Evolutionary conservation across 2,113 vertebrate species (phyloP).

Genomic region (Ursus arctos): DNA sequence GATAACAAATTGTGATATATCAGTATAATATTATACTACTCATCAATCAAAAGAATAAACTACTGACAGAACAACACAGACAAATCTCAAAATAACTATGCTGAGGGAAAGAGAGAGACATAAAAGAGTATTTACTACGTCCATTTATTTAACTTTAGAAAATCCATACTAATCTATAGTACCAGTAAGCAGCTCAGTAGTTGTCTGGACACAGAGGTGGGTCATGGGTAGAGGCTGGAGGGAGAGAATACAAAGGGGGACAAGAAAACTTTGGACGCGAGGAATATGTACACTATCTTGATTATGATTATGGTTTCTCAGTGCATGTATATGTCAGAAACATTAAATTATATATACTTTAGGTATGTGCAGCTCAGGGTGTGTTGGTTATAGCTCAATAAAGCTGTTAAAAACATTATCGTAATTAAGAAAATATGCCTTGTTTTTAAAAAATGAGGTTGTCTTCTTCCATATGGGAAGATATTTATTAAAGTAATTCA

Average conservation of each 20-base stretch:
- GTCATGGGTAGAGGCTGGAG: background rate
- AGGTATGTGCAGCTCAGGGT: background rate
- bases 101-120: background rate
- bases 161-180: background rate
- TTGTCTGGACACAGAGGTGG: background rate
- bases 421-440: slow-evolving; percentile 13
- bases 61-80: background rate
- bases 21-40: background rate
- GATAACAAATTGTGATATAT: background rate
- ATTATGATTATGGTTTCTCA: background rate
- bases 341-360: background rate
- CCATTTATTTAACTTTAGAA: background rate
- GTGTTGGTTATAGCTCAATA: background rate
- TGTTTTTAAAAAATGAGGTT: slow-evolving; percentile 7
- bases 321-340: background rate
- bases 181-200: background rate
- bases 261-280: background rate
- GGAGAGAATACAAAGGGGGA: background rate
- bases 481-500: background rate
- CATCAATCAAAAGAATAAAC: slow-evolving; percentile 30
- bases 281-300: background rate
- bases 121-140: background rate
- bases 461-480: background rate
- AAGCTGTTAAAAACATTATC: background rate
- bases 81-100: background rate